Evolutionary conservation across 2,113 vertebrate genomes (phyloP), one percentile per base, ranked within the genome.

Genomic region (Stigmatopora argus): DNA sequence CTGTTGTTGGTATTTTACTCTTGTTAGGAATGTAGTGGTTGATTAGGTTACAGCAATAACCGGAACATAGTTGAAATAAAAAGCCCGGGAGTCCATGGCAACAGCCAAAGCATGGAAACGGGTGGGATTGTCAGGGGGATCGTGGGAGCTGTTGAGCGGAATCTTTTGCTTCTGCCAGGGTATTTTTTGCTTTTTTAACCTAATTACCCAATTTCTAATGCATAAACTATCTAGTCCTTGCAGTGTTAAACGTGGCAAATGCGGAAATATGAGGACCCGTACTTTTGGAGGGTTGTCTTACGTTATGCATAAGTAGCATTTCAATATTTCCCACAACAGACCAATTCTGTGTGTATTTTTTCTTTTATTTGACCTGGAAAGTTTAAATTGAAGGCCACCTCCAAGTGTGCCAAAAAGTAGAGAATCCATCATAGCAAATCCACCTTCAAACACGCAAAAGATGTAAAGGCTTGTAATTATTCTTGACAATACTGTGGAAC

Each of bases 21-120:
- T 80, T 73, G 57, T 60, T 59, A 64, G 68, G 47, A 80, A 80
- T 82, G 80, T 71, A 46, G 69, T 68, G 65, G 58, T 71, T 66
- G 70, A 85, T 88, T 87, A 63, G 69, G 75, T 89, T 91, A 89
- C 83, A 60, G 75, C 52, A 73, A 73, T 86, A 90, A 84, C 26
- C 80, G 83, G 78, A 67, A 85, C 89, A 88, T 90, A 88, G 86
- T 91, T 89, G 70, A 26, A 70, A 76, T 60, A 35, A 82, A 85
- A 59, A 75, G 81, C 61, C 73, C 59, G 57, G 72, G 80, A 77
- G 78, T 86, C 85, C 81, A 78, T 88, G 85, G 87, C 86, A 90
- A 88, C 88, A 73, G 77, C 69, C 65, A 81, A 77, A 67, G 79
- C 64, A 46, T 58, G 49, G 63, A 48, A 66, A 55, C 7, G 34